Evolutionary conservation across 2,888 invertebrate genomes (phyloP), one percentile per base, ranked within the genome.

Genomic region (Eupelmus urozonus): DNA sequence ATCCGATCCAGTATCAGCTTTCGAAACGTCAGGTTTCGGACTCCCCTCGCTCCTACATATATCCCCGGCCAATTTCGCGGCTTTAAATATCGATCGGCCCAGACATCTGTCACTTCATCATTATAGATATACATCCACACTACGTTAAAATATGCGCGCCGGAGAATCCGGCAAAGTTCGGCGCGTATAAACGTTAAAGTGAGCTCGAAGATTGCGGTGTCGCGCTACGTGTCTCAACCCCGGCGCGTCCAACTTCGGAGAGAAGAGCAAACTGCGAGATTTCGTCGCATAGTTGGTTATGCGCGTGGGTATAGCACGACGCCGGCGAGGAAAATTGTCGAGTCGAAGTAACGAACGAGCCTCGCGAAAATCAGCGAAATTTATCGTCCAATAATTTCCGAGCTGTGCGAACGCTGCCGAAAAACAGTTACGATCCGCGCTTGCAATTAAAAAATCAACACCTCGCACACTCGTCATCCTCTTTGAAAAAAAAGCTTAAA

Each of bases 231-330:
- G 72, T 79, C 69, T 74, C 73, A 11, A 55, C 49, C 40, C 40
- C 5, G 34, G 13, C 34, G 60, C 45, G n/a, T 4, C 45, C 16
- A 34, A n/a, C n/a, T n/a, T 29, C 51, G 34, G 9, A 7, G 29
- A 2, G 18, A 23, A 34, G 9, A 9, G 34, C 34, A 34, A 34
- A 42, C 27, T n/a, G 67, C 83, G 82, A 78, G 82, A 82, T 84
- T 83, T 79, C 69, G n/a, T n/a, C n/a, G n/a, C n/a, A n/a, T n/a
- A n/a, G n/a, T n/a, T n/a, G n/a, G n/a, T n/a, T n/a, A n/a, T n/a
- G n/a, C n/a, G 78, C 83, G 84, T 84, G 84, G 83, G 84, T 84
- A 23, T 27, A 77, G 82, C n/a, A n/a, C n/a, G n/a, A n/a, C n/a
- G n/a, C n/a, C n/a, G n/a, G n/a, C n/a, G n/a, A n/a, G n/a, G n/a